phyloP scores from a whole-genome alignment of 2,888 invertebrate genomes.

The Neoscelio sp. region DNA sequence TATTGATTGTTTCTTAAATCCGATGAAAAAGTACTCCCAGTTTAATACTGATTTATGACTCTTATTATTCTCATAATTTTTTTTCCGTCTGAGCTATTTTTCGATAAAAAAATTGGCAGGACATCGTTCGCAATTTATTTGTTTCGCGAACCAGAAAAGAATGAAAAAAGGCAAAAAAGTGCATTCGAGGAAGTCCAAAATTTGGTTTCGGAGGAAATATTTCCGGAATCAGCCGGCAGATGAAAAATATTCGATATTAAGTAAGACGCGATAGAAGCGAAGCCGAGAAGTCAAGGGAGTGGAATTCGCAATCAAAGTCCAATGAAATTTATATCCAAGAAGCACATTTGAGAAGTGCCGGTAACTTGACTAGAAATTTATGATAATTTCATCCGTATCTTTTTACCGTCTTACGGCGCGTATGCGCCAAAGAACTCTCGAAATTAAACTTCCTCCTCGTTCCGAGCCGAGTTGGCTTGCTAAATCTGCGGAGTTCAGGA shows the following conservation, averaged over 20 bases:
- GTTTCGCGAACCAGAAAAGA: too few species aligned
- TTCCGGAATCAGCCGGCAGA: constrained; percentile 47
- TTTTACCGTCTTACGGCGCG: constrained; percentile 61
- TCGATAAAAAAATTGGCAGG: constrained; percentile 1
- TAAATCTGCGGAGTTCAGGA: constrained; percentile 58
- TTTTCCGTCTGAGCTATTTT: constrained; percentile 6
- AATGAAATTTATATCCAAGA: constrained; percentile 74
- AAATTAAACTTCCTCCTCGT: constrained; percentile 70
- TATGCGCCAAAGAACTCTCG: constrained; percentile 67
- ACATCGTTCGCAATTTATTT: constrained; percentile 9
- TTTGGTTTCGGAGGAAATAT: constrained; percentile 30
- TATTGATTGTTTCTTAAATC: constrained; percentile 55
- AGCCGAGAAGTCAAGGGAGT: constrained; percentile 45
- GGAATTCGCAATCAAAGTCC: constrained; percentile 74
- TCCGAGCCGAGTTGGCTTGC: constrained; percentile 34
- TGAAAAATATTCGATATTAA: constrained; percentile 61
- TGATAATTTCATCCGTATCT: constrained; percentile 72
- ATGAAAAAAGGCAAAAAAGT: too few species aligned
- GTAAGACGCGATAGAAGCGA: constrained; percentile 48
- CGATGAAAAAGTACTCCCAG: constrained; percentile 20
- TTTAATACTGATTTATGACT: constrained; percentile 49
- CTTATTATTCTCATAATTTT: constrained; percentile 29
- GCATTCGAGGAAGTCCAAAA: constrained; percentile 27
- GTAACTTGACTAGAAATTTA: constrained; percentile 72
- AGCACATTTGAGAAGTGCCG: constrained; percentile 66